phyloP scores from a whole-genome alignment of 2,797 vertebrate genomes.

The Eutrigla gurnardus region DNA sequence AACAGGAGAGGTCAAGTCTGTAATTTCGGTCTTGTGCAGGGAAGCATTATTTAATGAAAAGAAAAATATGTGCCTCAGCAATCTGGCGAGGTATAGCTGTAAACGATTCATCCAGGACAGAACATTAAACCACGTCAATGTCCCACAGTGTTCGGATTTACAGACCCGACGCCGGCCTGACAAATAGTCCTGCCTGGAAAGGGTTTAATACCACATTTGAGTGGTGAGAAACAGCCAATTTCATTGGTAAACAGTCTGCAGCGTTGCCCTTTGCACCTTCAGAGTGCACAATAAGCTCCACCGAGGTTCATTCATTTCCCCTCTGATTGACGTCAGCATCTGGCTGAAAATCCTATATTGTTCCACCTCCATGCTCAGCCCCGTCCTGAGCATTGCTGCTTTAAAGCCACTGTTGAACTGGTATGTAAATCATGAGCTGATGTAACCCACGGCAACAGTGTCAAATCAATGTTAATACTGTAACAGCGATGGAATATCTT shows the following conservation, averaged over 20 bases:
- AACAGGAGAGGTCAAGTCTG: slow-evolving; percentile 54
- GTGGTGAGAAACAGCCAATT: not conserved
- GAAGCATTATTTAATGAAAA: slow-evolving; percentile 37
- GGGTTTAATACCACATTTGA: slow-evolving; percentile 5
- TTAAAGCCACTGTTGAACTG: slow-evolving; percentile 11
- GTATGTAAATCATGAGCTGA: not conserved
- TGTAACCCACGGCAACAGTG: slow-evolving; percentile 1
- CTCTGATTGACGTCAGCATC: slow-evolving; percentile 13
- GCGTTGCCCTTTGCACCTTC: slow-evolving; percentile 22
- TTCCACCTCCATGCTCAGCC: not conserved
- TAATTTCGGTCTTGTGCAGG: slow-evolving; percentile 32
- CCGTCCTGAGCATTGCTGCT: not conserved
- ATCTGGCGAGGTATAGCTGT: not conserved
- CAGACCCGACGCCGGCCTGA: not conserved
- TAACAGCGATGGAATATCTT: not conserved
- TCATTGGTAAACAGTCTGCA: not conserved
- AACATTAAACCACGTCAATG: not conserved
- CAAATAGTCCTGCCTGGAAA: not conserved
- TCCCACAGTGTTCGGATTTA: not conserved
- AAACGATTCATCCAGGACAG: slow-evolving; percentile 3
- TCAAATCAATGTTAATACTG: not conserved
- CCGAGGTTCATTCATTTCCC: not conserved
- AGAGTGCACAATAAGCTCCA: not conserved
- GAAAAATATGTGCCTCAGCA: slow-evolving; percentile 29
- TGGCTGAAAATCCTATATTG: not conserved